phyloP scores from a whole-genome alignment of 2,113 vertebrate genomes.

The Cettia cetti region DNA sequence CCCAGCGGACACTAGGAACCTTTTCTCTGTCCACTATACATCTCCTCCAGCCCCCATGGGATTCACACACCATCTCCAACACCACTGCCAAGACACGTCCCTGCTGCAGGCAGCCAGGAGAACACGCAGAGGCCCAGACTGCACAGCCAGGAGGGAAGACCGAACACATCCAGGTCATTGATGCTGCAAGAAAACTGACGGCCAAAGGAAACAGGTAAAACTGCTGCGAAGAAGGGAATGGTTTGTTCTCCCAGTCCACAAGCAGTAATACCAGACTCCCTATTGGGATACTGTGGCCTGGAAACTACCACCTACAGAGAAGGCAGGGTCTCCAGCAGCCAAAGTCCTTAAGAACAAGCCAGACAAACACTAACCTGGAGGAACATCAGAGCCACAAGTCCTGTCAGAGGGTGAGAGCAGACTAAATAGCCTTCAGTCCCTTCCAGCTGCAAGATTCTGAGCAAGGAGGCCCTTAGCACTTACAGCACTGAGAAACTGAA shows the following conservation, averaged over 20 bases:
- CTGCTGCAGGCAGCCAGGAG: background rate
- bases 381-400: background rate
- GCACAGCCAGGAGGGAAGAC: background rate
- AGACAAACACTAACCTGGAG: slow-evolving; percentile 17
- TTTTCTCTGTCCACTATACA: background rate
- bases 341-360: background rate
- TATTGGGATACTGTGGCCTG: background rate
- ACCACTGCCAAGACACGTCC: background rate
- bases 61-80: background rate
- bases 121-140: background rate
- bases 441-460: background rate
- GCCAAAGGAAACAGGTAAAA: background rate
- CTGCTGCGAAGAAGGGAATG: background rate
- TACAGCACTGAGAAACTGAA: background rate
- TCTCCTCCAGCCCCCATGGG: accelerated
- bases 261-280: background rate
- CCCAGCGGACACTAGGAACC: background rate
- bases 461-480: background rate
- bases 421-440: background rate
- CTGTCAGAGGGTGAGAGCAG: background rate
- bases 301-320: background rate
- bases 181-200: background rate
- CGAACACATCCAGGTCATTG: background rate
- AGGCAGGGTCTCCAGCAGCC: background rate
- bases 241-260: background rate